Evolutionary conservation across 2,113 vertebrate species (phyloP).

Genomic region (Dasyornis broadbenti): DNA sequence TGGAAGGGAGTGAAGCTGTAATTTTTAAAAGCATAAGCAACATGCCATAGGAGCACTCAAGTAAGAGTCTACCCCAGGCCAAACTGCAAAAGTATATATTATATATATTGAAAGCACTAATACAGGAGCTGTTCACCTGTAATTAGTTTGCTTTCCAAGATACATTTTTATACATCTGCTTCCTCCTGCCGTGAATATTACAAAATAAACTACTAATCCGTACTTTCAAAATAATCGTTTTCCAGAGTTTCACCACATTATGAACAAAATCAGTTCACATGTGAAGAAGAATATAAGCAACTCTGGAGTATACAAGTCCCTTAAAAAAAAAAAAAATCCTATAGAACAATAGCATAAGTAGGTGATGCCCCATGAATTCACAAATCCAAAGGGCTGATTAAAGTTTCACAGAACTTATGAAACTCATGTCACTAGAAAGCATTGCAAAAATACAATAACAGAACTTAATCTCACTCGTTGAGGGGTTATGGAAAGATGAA

Average conservation of each 20-base stretch:
- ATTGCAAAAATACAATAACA: neutral
- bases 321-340: neutral
- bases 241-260: neutral
- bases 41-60: conserved; percentile 2
- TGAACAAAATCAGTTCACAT: neutral
- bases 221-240: neutral
- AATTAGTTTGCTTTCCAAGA: neutral
- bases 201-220: neutral
- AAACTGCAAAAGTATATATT: conserved; percentile 23
- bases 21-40: conserved; percentile 51
- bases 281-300: neutral
- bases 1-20: conserved; percentile 39
- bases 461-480: neutral
- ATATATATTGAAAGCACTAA: neutral
- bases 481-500: neutral
- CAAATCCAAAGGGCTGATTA: neutral
- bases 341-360: neutral
- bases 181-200: neutral
- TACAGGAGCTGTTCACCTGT: neutral
- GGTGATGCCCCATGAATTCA: neutral
- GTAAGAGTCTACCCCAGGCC: conserved; percentile 27
- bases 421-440: neutral
- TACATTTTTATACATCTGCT: neutral
- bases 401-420: neutral
- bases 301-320: neutral